phyloP scores from a whole-genome alignment of 2,888 invertebrate genomes.

The Calliphora vomitoria region DNA sequence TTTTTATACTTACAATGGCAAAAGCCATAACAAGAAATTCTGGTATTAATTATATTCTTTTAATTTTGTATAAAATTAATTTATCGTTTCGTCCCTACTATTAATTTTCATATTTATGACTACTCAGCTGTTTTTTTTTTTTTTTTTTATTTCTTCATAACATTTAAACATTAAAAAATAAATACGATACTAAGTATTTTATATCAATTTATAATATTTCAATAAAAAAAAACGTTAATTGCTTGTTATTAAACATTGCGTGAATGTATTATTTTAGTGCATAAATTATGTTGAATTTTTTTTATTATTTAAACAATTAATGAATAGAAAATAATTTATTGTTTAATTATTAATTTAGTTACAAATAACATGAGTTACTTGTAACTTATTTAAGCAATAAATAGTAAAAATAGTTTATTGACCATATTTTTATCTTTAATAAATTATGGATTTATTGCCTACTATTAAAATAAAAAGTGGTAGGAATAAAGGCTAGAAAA shows the following conservation, averaged over 20 bases:
- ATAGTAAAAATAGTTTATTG: conserved; percentile 1
- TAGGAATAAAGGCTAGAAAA: too few relatives aligned
- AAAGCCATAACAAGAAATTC: too few relatives aligned
- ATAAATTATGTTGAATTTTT: not conserved
- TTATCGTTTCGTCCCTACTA: too few relatives aligned
- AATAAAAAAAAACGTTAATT: conserved; percentile 52
- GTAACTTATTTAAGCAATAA: not conserved
- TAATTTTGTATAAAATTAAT: too few relatives aligned
- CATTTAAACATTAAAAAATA: conserved; percentile 12
- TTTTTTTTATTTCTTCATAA: not conserved
- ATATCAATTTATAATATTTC: conserved; percentile 4
- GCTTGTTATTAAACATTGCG: conserved; percentile 40
- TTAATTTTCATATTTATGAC: too few relatives aligned
- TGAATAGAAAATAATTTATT: conserved; percentile 13
- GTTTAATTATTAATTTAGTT: not conserved
- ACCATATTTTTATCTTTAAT: not conserved
- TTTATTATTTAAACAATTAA: not conserved
- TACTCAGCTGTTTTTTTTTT: too few relatives aligned
- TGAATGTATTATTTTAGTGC: conserved; percentile 21
- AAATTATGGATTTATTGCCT: conserved; percentile 3
- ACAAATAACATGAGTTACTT: conserved; percentile 20
- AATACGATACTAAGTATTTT: not conserved
- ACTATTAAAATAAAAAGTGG: not conserved
- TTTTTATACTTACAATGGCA: too few relatives aligned
- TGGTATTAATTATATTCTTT: too few relatives aligned